These are phyloP conservation scores for Ophion slaviceki DNA, from an alignment of 2,888 invertebrate genomes.

Conservation along the genomic window DNA sequence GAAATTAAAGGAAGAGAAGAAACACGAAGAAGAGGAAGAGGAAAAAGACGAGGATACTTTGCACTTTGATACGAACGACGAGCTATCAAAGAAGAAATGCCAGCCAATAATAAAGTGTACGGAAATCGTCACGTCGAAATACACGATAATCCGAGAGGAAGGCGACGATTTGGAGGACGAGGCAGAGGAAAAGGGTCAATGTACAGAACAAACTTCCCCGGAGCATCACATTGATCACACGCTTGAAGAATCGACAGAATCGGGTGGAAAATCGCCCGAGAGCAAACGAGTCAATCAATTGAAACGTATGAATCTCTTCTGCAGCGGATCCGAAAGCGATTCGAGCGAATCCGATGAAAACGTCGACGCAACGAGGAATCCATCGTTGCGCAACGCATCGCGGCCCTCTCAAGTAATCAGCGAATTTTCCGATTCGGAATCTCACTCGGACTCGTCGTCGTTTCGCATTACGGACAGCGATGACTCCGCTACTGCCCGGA, in stretches of 20 bases:
- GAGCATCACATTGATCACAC: constrained; percentile 18
- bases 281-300: constrained; percentile 59
- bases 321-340: constrained; percentile 48
- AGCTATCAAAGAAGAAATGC: constrained; percentile 13
- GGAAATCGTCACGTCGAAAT: constrained; percentile 68
- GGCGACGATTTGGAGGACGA: background rate
- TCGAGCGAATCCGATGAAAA: constrained; percentile 42
- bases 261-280: constrained; percentile 42
- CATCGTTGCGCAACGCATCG: background rate
- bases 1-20: background rate
- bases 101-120: constrained; percentile 61
- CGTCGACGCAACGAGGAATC: background rate
- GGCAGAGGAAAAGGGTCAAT: background rate
- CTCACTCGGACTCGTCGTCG: constrained; percentile 10
- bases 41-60: background rate
- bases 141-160: constrained; percentile 66
- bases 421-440: constrained; percentile 44
- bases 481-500: background rate
- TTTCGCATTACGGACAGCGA: constrained; percentile 33
- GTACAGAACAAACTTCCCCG: background rate
- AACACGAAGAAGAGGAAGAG: background rate
- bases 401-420: constrained; percentile 38
- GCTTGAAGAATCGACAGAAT: background rate
- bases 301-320: constrained; percentile 64
- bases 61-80: constrained; percentile 4